A percentile compares a stretch with the other conserved stretches of the same genome.
Evolutionary conservation across 2,113 vertebrate genomes (phyloP).

Genomic region (Callorhinus ursinus): DNA sequence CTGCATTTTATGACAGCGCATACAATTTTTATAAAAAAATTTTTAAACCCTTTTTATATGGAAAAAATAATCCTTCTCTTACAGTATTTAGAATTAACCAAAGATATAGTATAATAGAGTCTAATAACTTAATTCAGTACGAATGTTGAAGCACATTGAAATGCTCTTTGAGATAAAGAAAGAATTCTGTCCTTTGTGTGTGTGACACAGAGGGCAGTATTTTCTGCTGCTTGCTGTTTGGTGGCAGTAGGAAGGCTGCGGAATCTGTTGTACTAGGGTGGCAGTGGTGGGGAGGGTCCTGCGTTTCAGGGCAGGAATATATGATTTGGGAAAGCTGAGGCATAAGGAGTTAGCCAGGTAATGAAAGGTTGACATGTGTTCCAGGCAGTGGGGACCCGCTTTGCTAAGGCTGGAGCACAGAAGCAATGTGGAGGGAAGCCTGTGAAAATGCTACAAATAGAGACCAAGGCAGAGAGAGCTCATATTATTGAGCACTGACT

Average conservation of each 20-base stretch:
- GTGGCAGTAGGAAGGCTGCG: background rate
- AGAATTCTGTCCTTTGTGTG: slow-evolving; percentile 14
- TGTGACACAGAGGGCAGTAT: background rate
- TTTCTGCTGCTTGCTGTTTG: background rate
- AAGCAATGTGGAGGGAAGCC: background rate
- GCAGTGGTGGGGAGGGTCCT: background rate
- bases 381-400: background rate
- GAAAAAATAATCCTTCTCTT: slow-evolving; percentile 56
- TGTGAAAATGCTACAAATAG: background rate
- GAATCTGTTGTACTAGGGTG: background rate
- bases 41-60: slow-evolving; percentile 53
- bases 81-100: slow-evolving; percentile 65
- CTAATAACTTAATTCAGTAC: slow-evolving; percentile 66
- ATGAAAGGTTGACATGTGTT: background rate
- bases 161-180: slow-evolving; percentile 42
- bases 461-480: background rate
- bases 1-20: slow-evolving; percentile 65
- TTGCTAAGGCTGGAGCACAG: background rate
- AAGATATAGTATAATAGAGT: slow-evolving; percentile 49
- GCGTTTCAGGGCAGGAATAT: background rate
- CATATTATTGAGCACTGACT: too few species aligned
- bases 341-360: background rate
- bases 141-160: slow-evolving; percentile 65
- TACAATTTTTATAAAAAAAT: slow-evolving; percentile 68
- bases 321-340: background rate